Conservation (phyloP, 2,888 invertebrate species). For the Oligia latruncula region DNA sequence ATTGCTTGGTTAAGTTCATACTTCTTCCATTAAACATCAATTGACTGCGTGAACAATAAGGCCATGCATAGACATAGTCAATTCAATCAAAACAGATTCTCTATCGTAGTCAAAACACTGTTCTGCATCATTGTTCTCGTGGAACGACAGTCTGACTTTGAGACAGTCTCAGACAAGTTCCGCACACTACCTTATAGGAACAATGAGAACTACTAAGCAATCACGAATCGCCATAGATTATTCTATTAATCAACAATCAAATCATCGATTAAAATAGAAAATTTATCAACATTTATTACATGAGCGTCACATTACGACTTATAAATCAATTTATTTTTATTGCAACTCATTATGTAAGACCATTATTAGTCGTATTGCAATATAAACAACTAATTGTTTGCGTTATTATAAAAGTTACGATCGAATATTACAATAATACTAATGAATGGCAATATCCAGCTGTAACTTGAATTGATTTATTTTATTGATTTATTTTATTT, state of each 20-base stretch:
- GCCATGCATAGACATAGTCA: neutral
- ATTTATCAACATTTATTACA: constrained; percentile 60
- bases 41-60: neutral
- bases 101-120: constrained; percentile 9
- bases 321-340: constrained; percentile 68
- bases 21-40: neutral
- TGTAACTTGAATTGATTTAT: neutral
- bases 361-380: constrained; percentile 32
- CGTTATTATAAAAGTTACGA: constrained; percentile 28
- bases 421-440: constrained; percentile 29
- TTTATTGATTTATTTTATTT: too few species aligned
- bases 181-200: neutral
- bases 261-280: constrained; percentile 68
- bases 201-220: constrained; percentile 5
- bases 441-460: constrained; percentile 32
- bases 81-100: constrained; percentile 13
- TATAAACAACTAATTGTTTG: constrained; percentile 47
- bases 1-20: neutral
- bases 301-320: constrained; percentile 54
- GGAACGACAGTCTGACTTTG: neutral
- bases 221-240: constrained; percentile 17
- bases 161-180: neutral
- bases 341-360: constrained; percentile 45
- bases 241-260: constrained; percentile 53
- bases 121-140: constrained; percentile 14